Base-by-base conservation (phyloP, 2,113 vertebrate genomes). In the Rhynchopsitta pachyrhyncha region DNA sequence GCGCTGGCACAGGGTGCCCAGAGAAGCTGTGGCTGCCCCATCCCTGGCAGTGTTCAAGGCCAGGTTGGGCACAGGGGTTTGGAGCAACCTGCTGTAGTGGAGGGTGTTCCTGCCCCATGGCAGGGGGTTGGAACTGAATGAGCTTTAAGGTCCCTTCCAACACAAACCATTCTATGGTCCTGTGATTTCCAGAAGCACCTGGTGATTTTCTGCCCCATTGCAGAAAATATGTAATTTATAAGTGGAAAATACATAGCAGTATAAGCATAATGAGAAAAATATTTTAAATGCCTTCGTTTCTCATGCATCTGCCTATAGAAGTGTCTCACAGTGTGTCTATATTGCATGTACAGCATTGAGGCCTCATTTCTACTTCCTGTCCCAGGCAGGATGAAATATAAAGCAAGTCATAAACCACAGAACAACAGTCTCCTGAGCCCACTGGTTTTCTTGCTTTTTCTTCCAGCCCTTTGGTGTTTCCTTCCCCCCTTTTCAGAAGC, bases 251-350 rank as follows among this genome's bases (percentile, higher is more conserved):
- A 35, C 0, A 6, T 14, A 63, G 33, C 55, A 53, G 20, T 14
- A 16, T 55, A 42, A 68, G 52, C 35, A 39, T 18, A 44, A 74
- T 23, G 41, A 76, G 68, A 73, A 69, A 77, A 42, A 19, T 1
- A 31, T 31, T 44, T 41, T 13, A 77, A 92, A 84, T 11, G 8
- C 10, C 17, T 81, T 28, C 42, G 28, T 50, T 62, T 52, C 49
- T 86, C 31, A 0, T 31, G 11, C 7, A 0, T 66, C 31, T 76
- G 70, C 44, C 57, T 20, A 0, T 31, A 1, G 22, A 7, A 55
- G 33, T 49, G 17, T 44, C 49, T 77, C 10, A 13, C 74, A 50
- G 55, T 42, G 19, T 46, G 55, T 35, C 25, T 42, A 0, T 62
- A 9, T 29, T 49, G 13, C 10, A 7, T 7, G n/a, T 47, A 8